Conservation (phyloP, 2,113 vertebrate species). For the Perognathus longimembris region DNA sequence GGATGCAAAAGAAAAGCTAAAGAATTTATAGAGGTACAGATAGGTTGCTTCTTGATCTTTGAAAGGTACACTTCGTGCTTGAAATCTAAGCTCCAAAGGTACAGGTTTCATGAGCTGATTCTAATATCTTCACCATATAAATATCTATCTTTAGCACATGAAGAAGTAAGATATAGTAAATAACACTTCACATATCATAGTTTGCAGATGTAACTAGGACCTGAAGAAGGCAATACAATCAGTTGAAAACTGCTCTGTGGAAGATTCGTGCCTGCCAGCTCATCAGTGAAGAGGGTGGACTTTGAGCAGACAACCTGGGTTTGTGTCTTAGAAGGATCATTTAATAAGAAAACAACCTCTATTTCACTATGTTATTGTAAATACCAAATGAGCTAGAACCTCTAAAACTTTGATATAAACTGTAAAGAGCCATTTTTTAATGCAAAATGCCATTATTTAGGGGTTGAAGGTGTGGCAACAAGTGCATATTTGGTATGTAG, state of each 20-base stretch:
- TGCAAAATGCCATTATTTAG: no score
- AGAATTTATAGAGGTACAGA: neutral
- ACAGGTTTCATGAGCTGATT: no score
- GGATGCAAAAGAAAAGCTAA: neutral
- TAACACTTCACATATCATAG: neutral
- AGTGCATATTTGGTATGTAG: no score
- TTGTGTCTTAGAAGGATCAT: neutral
- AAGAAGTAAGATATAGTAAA: neutral
- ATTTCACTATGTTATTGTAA: no score
- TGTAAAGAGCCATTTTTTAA: no score
- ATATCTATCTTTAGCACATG: no score
- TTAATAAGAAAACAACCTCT: no score
- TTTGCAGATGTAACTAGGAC: neutral
- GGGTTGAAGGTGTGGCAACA: no score
- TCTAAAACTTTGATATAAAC: no score
- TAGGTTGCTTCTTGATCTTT: slow-evolving; percentile 12
- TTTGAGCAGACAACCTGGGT: neutral
- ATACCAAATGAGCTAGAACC: no score
- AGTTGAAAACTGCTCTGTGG: neutral
- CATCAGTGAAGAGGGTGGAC: neutral
- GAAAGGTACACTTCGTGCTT: neutral
- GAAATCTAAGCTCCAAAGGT: slow-evolving; percentile 33
- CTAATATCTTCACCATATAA: no score
- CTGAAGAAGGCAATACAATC: neutral
- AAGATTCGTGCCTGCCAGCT: neutral